Evolutionary conservation across 1,140 invertebrate species (phyloP), one percentile per base, ranked within the genome.

Genomic region (Hyles vespertilio): DNA sequence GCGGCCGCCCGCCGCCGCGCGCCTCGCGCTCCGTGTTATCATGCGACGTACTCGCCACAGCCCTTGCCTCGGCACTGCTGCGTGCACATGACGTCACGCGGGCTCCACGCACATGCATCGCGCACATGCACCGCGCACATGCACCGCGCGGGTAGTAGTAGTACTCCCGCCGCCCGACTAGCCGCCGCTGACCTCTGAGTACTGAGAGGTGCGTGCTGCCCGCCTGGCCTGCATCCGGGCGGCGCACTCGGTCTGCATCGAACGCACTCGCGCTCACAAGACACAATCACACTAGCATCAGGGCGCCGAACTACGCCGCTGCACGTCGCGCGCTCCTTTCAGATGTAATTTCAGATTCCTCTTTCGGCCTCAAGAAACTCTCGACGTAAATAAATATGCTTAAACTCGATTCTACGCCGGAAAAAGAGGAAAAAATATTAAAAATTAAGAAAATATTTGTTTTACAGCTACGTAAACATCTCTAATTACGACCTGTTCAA

Each of bases 381-480:
- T 58, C 65, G 70, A 61, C 66, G 59, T 79, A 83, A 86, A 84
- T 86, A 87, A 86, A 85, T 88, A 88, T 84, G 67, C 82, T 84
- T 84, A 87, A 84, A 81, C 79, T 79, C 79, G 76, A 83, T 79
- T 78, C 81, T 69, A 56, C 63, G 63, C 60, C 63, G 66, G 64
- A 72, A 74, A 71, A 71, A 65, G 73, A 74, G 73, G 77, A 77
- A 84, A 84, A 83, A 83, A 82, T 80, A 83, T 84, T 84, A 79
- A 84, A 85, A 87, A 88, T 86, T 84, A 81, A 79, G 77, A 81
- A 88, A 88, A 88, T 88, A 88, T 88, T 86, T 86, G 79, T 82
- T 85, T 81, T 77, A 81, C 82, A 81, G 77, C 83, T 83, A 77
- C 81, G 83, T 81, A 85, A 86, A 88, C 83, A 86, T 86, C 79